A percentile compares a stretch with the other conserved stretches of the same genome.
phyloP scores from a whole-genome alignment of 1,140 invertebrate species.

The Cydia amplana region DNA sequence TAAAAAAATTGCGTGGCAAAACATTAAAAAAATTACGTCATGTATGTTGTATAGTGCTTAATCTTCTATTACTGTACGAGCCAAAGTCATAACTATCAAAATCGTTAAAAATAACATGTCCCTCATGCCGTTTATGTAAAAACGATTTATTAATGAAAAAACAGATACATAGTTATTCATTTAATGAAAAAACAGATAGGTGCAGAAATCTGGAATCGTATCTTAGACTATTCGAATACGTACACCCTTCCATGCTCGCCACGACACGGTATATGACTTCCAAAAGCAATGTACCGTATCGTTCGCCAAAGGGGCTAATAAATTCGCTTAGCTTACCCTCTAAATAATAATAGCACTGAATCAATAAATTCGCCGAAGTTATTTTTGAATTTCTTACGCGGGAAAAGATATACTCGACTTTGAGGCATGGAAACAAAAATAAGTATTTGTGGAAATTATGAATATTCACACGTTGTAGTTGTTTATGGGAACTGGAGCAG shows the following conservation, averaged over 20 bases:
- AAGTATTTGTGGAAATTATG: background rate
- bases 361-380: constrained; percentile 10
- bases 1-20: too few species aligned
- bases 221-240: constrained; percentile 1
- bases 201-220: background rate
- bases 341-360: constrained; percentile 21
- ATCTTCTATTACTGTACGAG: too few species aligned
- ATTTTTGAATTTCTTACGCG: constrained; percentile 17
- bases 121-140: background rate
- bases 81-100: too few species aligned
- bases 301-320: constrained; percentile 14
- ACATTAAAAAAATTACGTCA: too few species aligned
- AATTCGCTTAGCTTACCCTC: constrained; percentile 17
- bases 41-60: too few species aligned
- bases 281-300: constrained; percentile 21
- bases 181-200: background rate
- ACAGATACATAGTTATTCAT: too few species aligned
- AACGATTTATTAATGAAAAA: too few species aligned
- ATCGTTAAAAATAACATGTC: too few species aligned
- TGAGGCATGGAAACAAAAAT: background rate
- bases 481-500: constrained; percentile 7
- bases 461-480: background rate
- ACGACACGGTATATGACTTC: constrained; percentile 6
- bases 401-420: background rate
- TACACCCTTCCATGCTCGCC: constrained; percentile 12